Evolutionary conservation across 2,888 invertebrate species (phyloP).

Genomic region (Aquatica leii): DNA sequence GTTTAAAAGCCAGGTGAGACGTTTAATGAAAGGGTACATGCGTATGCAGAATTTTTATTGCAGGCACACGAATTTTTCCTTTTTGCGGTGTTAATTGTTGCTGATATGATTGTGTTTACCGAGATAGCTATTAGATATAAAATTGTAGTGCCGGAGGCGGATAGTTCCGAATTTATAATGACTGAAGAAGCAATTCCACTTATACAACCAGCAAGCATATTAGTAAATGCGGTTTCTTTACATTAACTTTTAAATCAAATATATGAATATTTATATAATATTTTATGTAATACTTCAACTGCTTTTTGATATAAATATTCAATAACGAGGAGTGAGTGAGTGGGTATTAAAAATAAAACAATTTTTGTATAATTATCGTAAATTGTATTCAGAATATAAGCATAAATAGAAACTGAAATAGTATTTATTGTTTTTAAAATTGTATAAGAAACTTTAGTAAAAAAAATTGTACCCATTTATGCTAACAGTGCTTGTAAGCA

Average conservation of each 20-base stretch:
- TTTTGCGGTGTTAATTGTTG: conserved; percentile 72
- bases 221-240: background rate
- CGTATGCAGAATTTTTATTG: background rate
- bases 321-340: no score
- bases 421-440: no score
- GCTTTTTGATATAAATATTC: no score
- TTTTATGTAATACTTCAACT: background rate
- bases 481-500: no score
- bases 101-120: conserved; percentile 72
- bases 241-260: background rate
- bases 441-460: no score
- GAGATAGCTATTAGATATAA: conserved; percentile 65
- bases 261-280: background rate
- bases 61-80: conserved; percentile 79
- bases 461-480: no score
- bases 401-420: no score
- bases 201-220: conserved; percentile 11
- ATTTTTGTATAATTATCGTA: no score
- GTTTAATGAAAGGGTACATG: background rate
- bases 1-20: conserved; percentile 70
- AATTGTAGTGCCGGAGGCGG: conserved; percentile 57
- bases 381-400: no score
- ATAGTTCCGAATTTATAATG: conserved; percentile 51
- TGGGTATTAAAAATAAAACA: no score
- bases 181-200: conserved; percentile 34